Conservation (phyloP, 1,140 invertebrate species). For the Lasaia peninsularis region DNA sequence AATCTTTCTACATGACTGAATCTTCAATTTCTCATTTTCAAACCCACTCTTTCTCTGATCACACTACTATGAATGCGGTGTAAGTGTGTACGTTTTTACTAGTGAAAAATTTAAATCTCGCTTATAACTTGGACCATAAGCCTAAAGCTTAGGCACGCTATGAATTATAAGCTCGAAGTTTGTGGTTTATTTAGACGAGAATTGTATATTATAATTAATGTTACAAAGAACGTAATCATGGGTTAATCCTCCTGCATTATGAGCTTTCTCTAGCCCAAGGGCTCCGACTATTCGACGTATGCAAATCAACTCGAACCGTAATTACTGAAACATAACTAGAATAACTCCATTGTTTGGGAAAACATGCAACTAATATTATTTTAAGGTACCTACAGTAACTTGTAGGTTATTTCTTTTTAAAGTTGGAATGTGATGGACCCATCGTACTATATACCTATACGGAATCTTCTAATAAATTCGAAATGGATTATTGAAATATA, state of each 20-base stretch:
- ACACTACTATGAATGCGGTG: too few species aligned
- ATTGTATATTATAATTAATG: conserved; percentile 10
- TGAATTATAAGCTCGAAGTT: conserved; percentile 25
- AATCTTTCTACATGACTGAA: too few species aligned
- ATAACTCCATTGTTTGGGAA: neutral
- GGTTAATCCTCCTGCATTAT: conserved; percentile 13
- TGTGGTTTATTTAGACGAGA: conserved; percentile 3
- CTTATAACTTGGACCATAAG: conserved; percentile 26
- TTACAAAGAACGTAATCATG: conserved; percentile 15
- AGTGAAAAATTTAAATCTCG: conserved; percentile 6
- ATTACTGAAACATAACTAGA: neutral
- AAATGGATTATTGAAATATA: too few species aligned
- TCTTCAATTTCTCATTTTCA: too few species aligned
- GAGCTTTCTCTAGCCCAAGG: conserved; percentile 16
- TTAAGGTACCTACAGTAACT: too few species aligned
- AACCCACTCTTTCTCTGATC: too few species aligned
- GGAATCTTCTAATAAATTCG: too few species aligned
- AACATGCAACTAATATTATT: neutral
- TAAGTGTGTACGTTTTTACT: too few species aligned
- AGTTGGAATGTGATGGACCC: too few species aligned
- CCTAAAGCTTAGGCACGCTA: conserved; percentile 30
- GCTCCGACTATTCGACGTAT: conserved; percentile 2
- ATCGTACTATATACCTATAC: too few species aligned
- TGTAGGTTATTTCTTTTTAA: too few species aligned
- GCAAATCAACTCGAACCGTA: conserved; percentile 9